Percentiles rank a stretch among this genome's conserved stretches.
phyloP scores from a whole-genome alignment of 37 sponge, comb jelly and placozoan genomes.

The Oopsacas minuta region DNA sequence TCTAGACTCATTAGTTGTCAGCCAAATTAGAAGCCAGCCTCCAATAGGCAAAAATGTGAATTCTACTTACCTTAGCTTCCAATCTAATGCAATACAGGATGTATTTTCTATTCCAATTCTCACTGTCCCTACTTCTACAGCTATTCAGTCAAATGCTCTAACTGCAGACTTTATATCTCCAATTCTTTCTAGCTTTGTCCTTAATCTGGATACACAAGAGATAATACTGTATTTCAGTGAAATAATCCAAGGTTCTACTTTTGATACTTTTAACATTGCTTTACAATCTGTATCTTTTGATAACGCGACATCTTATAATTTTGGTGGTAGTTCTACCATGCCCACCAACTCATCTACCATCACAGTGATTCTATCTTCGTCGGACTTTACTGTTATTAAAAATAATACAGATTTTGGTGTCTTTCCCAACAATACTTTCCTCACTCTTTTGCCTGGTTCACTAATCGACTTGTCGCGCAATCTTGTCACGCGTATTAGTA shows the following conservation, averaged over 20 bases:
- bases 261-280: constrained; percentile 24
- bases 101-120: constrained; percentile 34
- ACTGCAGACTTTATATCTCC: constrained; percentile 67
- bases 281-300: constrained; percentile 27
- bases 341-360: constrained; percentile 24
- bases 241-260: constrained; percentile 42
- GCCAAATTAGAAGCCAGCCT: constrained; percentile 27
- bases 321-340: constrained; percentile 20
- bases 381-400: constrained; percentile 47
- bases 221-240: constrained; percentile 66
- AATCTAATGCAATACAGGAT: constrained; percentile 38
- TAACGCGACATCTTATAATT: background rate
- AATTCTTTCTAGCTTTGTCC: constrained; percentile 25
- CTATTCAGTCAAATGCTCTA: constrained; percentile 19
- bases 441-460: constrained; percentile 29
- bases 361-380: constrained; percentile 22
- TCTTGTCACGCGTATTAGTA: constrained; percentile 20
- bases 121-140: constrained; percentile 24
- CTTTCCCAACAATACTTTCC: constrained; percentile 41
- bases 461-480: constrained; percentile 67
- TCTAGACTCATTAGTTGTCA: constrained; percentile 41
- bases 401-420: constrained; percentile 33
- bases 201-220: constrained; percentile 42
- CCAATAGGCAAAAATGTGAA: constrained; percentile 43
- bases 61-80: constrained; percentile 45